phyloP scores from a whole-genome alignment of 2,888 invertebrate genomes.

The Rapana venosa region DNA sequence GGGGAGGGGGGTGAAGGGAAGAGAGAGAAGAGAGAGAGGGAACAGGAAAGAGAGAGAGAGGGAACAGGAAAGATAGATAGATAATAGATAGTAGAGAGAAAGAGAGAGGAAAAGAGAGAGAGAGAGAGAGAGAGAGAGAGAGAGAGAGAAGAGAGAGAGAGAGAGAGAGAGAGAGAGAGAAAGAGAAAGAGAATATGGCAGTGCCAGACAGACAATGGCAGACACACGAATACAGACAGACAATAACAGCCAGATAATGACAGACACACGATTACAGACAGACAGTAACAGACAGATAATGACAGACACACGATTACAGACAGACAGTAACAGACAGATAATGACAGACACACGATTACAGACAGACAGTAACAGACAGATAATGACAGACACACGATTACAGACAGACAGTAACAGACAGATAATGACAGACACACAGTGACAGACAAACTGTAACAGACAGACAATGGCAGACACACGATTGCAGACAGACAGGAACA shows the following conservation, averaged over 20 bases:
- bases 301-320: no score
- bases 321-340: no score
- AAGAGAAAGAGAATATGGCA: not conserved
- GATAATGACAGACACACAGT: not conserved
- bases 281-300: no score
- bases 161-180: not conserved
- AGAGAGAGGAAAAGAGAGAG: not conserved
- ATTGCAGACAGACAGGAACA: no score
- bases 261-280: no score
- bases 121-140: slow-evolving; percentile 5
- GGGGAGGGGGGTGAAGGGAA: not conserved
- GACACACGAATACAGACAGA: not conserved
- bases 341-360: no score
- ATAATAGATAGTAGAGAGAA: not conserved
- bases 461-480: no score
- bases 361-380: no score
- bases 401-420: no score
- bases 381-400: no score
- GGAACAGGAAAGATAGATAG: not conserved
- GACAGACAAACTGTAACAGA: no score
- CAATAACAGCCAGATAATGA: not conserved
- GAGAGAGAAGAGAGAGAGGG: not conserved
- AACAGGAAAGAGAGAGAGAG: not conserved
- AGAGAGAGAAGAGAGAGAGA: not conserved
- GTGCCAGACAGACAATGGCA: not conserved